Evolutionary conservation across 2,797 vertebrate genomes (phyloP).

Genomic region (Nannoperca australis): DNA sequence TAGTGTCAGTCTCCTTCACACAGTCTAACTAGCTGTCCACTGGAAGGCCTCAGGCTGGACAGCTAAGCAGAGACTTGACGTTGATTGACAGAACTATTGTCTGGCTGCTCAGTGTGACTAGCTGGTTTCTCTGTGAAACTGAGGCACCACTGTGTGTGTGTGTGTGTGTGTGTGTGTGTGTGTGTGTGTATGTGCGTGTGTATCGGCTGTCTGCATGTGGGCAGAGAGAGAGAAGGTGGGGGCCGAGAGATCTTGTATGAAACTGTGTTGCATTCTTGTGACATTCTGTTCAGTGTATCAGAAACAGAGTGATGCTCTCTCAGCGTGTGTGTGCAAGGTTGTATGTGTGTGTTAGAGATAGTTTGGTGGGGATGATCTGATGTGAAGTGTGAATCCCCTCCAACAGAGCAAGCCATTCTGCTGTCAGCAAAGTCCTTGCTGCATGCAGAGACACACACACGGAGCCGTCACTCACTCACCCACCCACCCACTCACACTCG

Average conservation of each 20-base stretch:
- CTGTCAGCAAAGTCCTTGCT: slow-evolving; percentile 61
- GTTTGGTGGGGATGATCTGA: slow-evolving; percentile 58
- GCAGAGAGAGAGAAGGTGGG: background rate
- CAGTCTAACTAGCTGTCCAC: slow-evolving; percentile 41
- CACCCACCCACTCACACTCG: slow-evolving; percentile 35
- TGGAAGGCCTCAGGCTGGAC: slow-evolving; percentile 51
- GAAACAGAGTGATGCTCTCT: slow-evolving; percentile 3
- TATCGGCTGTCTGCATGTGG: background rate
- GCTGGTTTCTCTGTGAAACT: slow-evolving; percentile 53
- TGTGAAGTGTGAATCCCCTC: slow-evolving; percentile 72
- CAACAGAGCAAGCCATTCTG: slow-evolving; percentile 77
- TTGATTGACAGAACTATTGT: slow-evolving; percentile 77
- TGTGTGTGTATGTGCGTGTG: slow-evolving; percentile 6
- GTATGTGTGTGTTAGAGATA: slow-evolving; percentile 22
- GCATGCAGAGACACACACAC: slow-evolving; percentile 65
- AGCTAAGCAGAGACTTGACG: slow-evolving; percentile 44
- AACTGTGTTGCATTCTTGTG: slow-evolving; percentile 37
- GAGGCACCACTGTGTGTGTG: slow-evolving; percentile 27
- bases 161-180: slow-evolving; percentile 26
- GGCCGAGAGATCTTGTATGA: slow-evolving; percentile 24
- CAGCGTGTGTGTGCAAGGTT: slow-evolving; percentile 5
- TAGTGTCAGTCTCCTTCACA: slow-evolving; percentile 35
- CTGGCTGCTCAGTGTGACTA: slow-evolving; percentile 61
- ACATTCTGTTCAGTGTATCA: slow-evolving; percentile 32
- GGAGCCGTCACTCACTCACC: slow-evolving; percentile 66